Base-by-base conservation (phyloP, 1,140 invertebrate genomes). In the Heliconius himera region DNA sequence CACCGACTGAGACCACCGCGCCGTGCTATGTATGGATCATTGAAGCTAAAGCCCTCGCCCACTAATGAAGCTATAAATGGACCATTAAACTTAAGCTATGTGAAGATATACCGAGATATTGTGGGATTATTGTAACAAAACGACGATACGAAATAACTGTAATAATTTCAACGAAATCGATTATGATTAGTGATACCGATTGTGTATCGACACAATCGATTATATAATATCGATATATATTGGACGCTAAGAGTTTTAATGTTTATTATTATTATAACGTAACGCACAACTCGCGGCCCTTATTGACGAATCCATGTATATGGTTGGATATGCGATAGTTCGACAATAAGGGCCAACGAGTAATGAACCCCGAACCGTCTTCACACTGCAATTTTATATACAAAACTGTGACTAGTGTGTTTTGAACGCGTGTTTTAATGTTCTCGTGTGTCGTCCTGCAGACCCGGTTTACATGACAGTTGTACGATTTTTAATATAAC, bases 371-470 rank as follows among this genome's bases (percentile, higher is more conserved):
- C 46, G 70, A 75, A 83, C 82, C 86, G 87, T 89, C 80, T 82
- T 88, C 89, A 93, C 91, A 93, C 90, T 88, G 85, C 89, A 89
- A 93, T 90, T 91, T 92, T 93, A 51, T 91, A 89, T 83, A 84
- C 83, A 91, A 93, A 93, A 90, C 90, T 89, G 84, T 91, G 90
- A 89, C 88, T 89, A 91, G 90, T 93, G 91, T 93, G 90, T 88
- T 77, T 81, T 70, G 76, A 78, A 80, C 79, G 78, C 71, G 60
- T 82, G 74, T 77, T 81, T 26, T 38, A 74, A 81, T 82, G 83
- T 86, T 83, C 82, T 66, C 83, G 86, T 83, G 76, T 80, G 78
- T 78, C 29, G 70, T 29, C 76, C 46, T 76, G 5, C 3, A 38
- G 29, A 72, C 20, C 20, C 70, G 29, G 70, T 72, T 72, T 38